Percentiles rank a stretch among this genome's conserved stretches.
Evolutionary conservation across 2,888 invertebrate species (phyloP).

Genomic region (Augiades crinisus): DNA sequence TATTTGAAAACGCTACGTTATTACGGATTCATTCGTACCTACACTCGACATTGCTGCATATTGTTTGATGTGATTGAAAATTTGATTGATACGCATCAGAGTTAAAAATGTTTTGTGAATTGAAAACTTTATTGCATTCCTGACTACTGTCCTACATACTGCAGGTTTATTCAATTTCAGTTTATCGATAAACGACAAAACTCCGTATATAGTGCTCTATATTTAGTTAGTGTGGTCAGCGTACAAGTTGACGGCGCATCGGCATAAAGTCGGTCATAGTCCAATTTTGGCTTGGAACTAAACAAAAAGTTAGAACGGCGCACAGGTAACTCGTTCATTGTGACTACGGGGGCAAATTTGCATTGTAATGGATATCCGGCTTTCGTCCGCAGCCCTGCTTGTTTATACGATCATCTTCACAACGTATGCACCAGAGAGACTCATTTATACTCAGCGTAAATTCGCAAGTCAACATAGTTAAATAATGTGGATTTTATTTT

Average conservation of each 20-base stretch:
- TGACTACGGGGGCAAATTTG: constrained; percentile 63
- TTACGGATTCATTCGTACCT: constrained; percentile 5
- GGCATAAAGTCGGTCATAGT: constrained; percentile 56
- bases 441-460: constrained; percentile 46
- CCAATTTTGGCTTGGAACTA: constrained; percentile 58
- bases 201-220: constrained; percentile 18
- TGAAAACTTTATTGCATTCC: constrained; percentile 1
- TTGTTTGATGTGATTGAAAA: constrained; percentile 9
- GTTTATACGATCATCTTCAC: constrained; percentile 53
- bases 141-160: constrained; percentile 9
- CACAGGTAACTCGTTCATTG: constrained; percentile 66
- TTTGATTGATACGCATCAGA: constrained; percentile 16
- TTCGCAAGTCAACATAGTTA: constrained; percentile 36
- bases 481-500: constrained; percentile 25
- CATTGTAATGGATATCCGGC: constrained; percentile 71
- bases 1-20: constrained; percentile 6
- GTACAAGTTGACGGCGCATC: constrained; percentile 35
- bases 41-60: constrained; percentile 4
- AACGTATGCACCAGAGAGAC: constrained; percentile 42
- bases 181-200: neutral
- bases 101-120: constrained; percentile 1
- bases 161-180: neutral
- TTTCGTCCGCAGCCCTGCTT: constrained; percentile 43
- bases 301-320: constrained; percentile 60
- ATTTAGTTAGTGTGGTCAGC: constrained; percentile 30